Conservation (phyloP, 2,888 invertebrate genomes). For the Ormyrus thymus region DNA sequence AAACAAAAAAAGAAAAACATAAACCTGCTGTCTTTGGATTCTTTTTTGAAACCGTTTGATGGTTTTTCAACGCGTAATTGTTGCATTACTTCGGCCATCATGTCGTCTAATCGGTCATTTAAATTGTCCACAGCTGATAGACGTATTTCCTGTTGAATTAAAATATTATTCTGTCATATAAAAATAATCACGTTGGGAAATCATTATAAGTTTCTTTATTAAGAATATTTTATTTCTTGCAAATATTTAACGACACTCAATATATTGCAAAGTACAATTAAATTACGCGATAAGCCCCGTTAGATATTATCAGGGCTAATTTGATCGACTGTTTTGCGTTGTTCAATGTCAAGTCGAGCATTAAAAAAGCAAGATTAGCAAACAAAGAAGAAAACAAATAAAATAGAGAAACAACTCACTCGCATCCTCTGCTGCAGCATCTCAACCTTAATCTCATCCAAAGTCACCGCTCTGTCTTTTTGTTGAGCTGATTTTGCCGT, state of each 20-base stretch:
- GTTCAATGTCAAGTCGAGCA: no score
- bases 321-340: no score
- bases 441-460: slow-evolving; percentile 51
- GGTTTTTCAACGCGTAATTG: neutral
- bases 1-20: no score
- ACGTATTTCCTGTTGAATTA: slow-evolving; percentile 60
- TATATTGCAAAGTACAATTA: neutral
- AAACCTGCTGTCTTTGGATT: slow-evolving; percentile 28
- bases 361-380: neutral
- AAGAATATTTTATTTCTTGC: neutral
- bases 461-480: neutral
- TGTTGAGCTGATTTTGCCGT: neutral
- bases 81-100: slow-evolving; percentile 61
- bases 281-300: no score
- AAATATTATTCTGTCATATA: neutral
- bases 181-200: neutral
- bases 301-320: no score
- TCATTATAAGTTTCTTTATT: neutral
- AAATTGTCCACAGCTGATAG: slow-evolving; percentile 60
- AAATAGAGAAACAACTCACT: slow-evolving; percentile 54
- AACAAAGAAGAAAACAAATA: neutral
- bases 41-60: slow-evolving; percentile 24
- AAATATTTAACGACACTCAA: neutral
- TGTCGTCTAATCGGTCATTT: slow-evolving; percentile 59
- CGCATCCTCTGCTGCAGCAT: slow-evolving; percentile 61